A percentile compares a stretch with the other conserved stretches of the same genome.
These are phyloP conservation scores for Rhegmatorhina hoffmannsi DNA, from an alignment of 2,113 vertebrate genomes.

Conservation along the genomic window DNA sequence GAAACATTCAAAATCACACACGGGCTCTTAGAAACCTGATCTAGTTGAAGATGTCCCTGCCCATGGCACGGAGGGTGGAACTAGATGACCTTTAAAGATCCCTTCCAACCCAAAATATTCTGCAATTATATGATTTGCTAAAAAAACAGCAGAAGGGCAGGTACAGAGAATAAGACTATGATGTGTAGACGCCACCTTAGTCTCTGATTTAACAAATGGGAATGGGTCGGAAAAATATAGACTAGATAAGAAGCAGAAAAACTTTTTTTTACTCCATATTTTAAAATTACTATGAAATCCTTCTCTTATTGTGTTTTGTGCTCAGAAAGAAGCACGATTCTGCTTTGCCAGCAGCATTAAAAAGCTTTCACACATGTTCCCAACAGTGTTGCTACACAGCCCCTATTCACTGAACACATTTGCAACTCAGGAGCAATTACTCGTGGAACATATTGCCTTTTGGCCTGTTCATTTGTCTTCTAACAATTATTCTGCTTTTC, in stretches of 20 bases:
- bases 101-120: background rate
- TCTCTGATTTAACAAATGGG: background rate
- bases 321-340: background rate
- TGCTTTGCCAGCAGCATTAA: background rate
- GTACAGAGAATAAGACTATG: background rate
- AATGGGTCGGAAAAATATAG: background rate
- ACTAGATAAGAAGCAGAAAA: background rate
- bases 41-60: background rate
- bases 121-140: background rate
- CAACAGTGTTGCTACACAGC: background rate
- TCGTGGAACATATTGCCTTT: constrained; percentile 3
- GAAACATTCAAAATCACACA: background rate
- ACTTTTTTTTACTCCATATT: background rate
- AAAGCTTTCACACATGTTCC: background rate
- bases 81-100: background rate
- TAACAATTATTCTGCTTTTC: constrained; percentile 34
- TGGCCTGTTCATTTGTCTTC: constrained; percentile 29
- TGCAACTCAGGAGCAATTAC: constrained; percentile 29
- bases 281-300: background rate
- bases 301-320: background rate
- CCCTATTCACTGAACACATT: background rate
- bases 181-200: background rate
- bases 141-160: background rate
- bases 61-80: background rate
- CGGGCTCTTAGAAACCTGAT: background rate